Evolutionary conservation across 2,888 invertebrate species (phyloP).

Genomic region (Epinotia demarniana): DNA sequence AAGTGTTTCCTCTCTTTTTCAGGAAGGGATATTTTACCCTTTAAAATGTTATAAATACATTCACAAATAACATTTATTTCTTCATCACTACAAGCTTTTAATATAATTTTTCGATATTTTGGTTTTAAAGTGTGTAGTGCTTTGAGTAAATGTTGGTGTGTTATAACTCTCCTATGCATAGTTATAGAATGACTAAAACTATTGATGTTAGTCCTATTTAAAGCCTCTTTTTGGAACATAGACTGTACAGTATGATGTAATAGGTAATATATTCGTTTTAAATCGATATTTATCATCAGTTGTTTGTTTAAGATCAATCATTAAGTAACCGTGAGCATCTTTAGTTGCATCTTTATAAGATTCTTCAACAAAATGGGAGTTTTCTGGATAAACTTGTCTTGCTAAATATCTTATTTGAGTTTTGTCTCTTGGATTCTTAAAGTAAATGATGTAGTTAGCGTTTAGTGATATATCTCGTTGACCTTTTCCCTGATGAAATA

Average conservation of each 20-base stretch:
- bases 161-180: constrained; percentile 46
- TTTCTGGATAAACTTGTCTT: too few relatives aligned
- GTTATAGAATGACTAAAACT: constrained; percentile 47
- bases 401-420: too few relatives aligned
- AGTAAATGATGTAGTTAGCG: constrained; percentile 51
- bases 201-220: constrained; percentile 49
- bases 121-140: constrained; percentile 47
- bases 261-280: constrained; percentile 48
- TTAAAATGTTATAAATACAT: constrained; percentile 43
- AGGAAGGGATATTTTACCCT: constrained; percentile 27
- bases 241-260: constrained; percentile 36
- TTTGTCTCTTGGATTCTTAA: constrained; percentile 52
- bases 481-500: constrained; percentile 52
- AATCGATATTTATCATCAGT: too few relatives aligned
- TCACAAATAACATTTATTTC: constrained; percentile 42
- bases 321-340: too few relatives aligned
- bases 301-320: too few relatives aligned
- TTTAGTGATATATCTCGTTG: constrained; percentile 51
- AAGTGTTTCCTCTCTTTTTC: constrained; percentile 23
- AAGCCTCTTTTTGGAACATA: constrained; percentile 46
- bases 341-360: too few relatives aligned
- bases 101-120: constrained; percentile 48
- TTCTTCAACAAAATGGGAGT: too few relatives aligned
- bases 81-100: constrained; percentile 48
- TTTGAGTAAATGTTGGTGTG: constrained; percentile 47